Evolutionary conservation across 2,888 invertebrate genomes (phyloP), one percentile per base, ranked within the genome.

Genomic region (Caenorhabditis virilis): DNA sequence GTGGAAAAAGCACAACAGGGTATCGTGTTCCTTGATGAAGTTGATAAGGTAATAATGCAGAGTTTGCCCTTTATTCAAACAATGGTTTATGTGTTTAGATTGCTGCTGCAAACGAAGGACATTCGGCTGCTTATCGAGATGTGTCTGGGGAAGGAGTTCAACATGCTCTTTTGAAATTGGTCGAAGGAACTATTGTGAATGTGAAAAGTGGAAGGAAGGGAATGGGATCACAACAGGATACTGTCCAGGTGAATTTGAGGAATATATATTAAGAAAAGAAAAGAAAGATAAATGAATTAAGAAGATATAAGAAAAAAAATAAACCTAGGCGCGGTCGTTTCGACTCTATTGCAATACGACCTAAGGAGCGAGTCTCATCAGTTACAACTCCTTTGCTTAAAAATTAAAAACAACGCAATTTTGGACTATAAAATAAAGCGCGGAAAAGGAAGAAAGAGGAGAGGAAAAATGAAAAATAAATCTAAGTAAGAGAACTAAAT

Each of bases 101-200:
- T 38, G 76, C 95, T 18, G 94, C 95, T 23, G 95, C 95, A 9
- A 93, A 95, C 35, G 95, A 72, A 7, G 90, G 90, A 69, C 90
- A 91, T 84, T 95, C 95, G 83, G 86, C 80, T 39, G 77, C 80
- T 4, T 82, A 80, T 60, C 58, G 97, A 53, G 98, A 98, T 85
- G 97, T 98, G 1, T 95, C 95, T 52, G 94, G 98, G 38, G 98
- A 98, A 85, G 98, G 98, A 39, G 98, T 99, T 0, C 98, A 98
- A 82, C 97, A 97, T 84, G 86, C 86, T 2, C 82, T 87, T 77
- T 79, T 88, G 33, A 86, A 89, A 87, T 93, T 98, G 92, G 86
- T 99, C 42, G 98, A 98, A 85, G 98, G 83, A 94, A 95, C 97
- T 0, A 89, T 95, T 18, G 97, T 98, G 13, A 97, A 95, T 82